Base-by-base conservation (phyloP, 2,113 vertebrate species). In the Notarius quadriscutis region DNA sequence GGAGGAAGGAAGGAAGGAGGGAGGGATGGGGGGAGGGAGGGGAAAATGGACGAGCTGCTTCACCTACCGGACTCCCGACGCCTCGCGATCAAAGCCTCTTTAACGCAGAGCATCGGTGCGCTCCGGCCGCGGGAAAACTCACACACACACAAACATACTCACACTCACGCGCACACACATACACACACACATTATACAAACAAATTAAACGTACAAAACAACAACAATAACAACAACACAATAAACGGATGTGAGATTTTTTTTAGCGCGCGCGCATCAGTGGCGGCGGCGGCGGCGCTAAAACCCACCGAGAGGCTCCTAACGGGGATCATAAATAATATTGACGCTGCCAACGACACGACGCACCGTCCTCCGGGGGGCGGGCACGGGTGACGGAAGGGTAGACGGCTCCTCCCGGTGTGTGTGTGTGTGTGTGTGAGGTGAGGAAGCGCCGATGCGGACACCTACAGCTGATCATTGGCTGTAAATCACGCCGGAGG, bases 381-480 rank as follows among this genome's bases (percentile, higher is more conserved):
- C 79, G 65, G 91, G 90, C 87, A 89, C 89, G 89, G 91, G 90
- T 88, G 90, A 90, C 85, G 90, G 88, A 89, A 89, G 91, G 89
- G 88, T 89, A 89, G 87, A 91, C 89, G 89, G 89, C 91, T 91
- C 91, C 90, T 92, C 90, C 90, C 90, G 91, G 88, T 90, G 89
- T 85, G 88, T 85, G 87, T 79, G 87, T 65, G 74, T 57, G 87
- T 88, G 90, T 86, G 84, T 89, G 90, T 65, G 95, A 94, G 95
- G 95, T 95, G 95, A 95, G 95, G 92, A 93, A 94, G 95, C 93
- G 87, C 90, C 92, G 94, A 91, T 95, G 96, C 84, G 95, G 95
- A 93, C 95, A 93, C 92, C 91, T 86, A 89, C 83, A 84, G 83
- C 93, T 90, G 94, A 90, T 92, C 95, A 96, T 96, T 97, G 96